Percentiles rank a stretch among this genome's conserved stretches.
Evolutionary conservation across 2,888 invertebrate species (phyloP).

Genomic region (Myopa tessellatipennis): DNA sequence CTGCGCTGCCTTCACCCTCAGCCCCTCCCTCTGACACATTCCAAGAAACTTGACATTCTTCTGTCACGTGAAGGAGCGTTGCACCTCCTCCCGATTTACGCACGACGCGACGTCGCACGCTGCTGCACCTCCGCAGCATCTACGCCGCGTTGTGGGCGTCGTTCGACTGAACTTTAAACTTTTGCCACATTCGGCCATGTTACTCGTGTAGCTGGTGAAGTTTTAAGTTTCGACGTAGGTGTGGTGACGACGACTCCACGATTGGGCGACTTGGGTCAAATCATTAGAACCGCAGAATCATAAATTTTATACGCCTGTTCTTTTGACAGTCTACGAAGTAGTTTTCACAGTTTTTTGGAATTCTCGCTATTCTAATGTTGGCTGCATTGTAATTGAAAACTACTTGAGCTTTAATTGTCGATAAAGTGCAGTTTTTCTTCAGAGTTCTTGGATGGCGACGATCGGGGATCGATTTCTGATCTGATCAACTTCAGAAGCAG

Average conservation of each 20-base stretch:
- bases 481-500: too few relatives aligned
- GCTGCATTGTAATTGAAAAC: too few relatives aligned
- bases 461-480: too few relatives aligned
- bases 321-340: too few relatives aligned
- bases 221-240: neutral
- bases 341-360: too few relatives aligned
- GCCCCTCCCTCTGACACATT: neutral
- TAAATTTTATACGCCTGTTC: too few relatives aligned
- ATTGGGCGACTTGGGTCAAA: too few relatives aligned
- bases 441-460: too few relatives aligned
- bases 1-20: neutral
- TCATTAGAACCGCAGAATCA: too few relatives aligned
- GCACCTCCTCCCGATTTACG: neutral
- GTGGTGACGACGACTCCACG: neutral
- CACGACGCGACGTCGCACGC: neutral
- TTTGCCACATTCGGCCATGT: neutral
- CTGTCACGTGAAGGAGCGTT: neutral
- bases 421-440: too few relatives aligned
- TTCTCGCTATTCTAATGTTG: too few relatives aligned
- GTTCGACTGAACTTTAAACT: slow-evolving; percentile 15
- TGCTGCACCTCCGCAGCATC: slow-evolving; percentile 13
- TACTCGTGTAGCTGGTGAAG: neutral
- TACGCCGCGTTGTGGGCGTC: neutral
- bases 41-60: neutral
- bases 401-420: too few relatives aligned